Base-by-base conservation (phyloP, 2,113 vertebrate species). In the Amphiprion percula region DNA sequence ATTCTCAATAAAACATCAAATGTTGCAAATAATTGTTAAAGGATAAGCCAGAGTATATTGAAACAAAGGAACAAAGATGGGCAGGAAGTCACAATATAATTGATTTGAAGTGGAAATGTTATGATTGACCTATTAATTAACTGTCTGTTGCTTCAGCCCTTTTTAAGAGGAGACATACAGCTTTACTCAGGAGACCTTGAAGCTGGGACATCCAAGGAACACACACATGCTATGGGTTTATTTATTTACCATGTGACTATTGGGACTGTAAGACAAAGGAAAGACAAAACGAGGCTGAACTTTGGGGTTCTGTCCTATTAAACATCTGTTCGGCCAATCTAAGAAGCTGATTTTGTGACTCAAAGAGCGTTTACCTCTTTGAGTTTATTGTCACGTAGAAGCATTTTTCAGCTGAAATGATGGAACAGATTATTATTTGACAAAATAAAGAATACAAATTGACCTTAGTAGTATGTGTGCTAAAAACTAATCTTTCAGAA, bases 121-220 rank as follows among this genome's bases (percentile, higher is more conserved):
- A 88, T 93, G 92, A 95, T 94, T 94, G 93, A 94, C 94, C 88
- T 89, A 94, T 94, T 94, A 92, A 94, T 91, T 91, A 82, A 53
- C 85, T 91, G 87, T 86, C 90, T 67, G 37, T 68, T 64, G 80
- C 54, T 72, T 53, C 68, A 69, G 77, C 72, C 79, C 85, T 79
- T 86, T 86, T 92, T 84, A 94, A 91, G 77, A 90, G 71, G 83
- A 85, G 90, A 91, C 88, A 90, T 81, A 85, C 78, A 53, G 68
- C 81, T 69, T 80, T 75, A 77, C 91, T 90, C 87, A 59, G 71
- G 90, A 85, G 90, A 88, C 78, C 28, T 3, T 30, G 46, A 77
- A 53, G 54, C 74, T 16, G 10, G 61, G 68, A 53, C 61, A 69
- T 85, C 77, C 16, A 37, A 79, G 78, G 82, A 58, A 77, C 80